Conservation (phyloP, 2,888 invertebrate genomes). For the Conus canariensis region DNA sequence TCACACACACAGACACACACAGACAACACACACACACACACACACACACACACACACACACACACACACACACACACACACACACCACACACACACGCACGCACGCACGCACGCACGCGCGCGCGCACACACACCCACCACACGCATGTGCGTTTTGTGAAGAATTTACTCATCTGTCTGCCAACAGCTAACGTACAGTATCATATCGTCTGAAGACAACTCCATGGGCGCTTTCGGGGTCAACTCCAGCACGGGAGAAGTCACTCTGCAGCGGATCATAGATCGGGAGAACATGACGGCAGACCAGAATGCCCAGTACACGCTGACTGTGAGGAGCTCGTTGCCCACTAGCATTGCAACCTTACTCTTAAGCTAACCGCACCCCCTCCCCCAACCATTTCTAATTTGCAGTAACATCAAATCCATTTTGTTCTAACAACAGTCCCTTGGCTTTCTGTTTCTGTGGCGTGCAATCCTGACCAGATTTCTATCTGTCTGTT, state of each 20-base stretch:
- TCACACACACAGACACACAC: neutral
- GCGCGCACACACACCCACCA: neutral
- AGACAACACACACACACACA: too few species aligned
- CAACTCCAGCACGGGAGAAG: conserved; percentile 29
- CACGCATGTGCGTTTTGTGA: neutral
- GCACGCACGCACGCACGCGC: neutral
- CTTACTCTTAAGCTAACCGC: too few species aligned
- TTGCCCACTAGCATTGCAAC: neutral
- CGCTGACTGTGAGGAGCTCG: conserved; percentile 37
- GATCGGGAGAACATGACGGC: conserved; percentile 49
- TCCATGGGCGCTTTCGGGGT: conserved; percentile 49
- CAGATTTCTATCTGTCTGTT: too few species aligned
- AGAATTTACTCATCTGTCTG: neutral
- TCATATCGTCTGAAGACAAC: conserved; percentile 40
- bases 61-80: too few species aligned
- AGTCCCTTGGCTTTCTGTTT: too few species aligned
- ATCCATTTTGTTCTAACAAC: too few species aligned
- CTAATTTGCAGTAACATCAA: too few species aligned
- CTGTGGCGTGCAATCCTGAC: too few species aligned
- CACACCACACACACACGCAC: too few species aligned
- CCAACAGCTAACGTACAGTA: conserved; percentile 47
- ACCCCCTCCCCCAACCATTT: too few species aligned
- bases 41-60: too few species aligned
- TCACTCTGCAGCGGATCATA: conserved; percentile 35
- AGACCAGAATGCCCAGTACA: conserved; percentile 12